Evolutionary conservation across 2,797 vertebrate species (phyloP).

Genomic region (Graptemys geographica): DNA sequence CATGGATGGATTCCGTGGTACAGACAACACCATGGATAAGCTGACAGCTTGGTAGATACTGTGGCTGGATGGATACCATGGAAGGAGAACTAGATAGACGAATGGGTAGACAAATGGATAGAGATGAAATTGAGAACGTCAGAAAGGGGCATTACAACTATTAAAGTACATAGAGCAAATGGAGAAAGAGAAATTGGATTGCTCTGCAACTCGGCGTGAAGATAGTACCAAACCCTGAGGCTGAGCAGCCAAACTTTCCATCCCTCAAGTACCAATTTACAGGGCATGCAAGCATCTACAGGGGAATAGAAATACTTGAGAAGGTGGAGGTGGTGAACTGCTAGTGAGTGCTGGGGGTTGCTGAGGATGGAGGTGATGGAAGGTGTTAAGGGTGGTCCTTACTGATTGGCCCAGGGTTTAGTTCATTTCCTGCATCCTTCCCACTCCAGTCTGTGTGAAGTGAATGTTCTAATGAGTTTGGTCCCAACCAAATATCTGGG

Average conservation of each 20-base stretch:
- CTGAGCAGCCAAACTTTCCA: not conserved
- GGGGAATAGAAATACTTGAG: not conserved
- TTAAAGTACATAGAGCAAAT: not conserved
- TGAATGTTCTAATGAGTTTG: not conserved
- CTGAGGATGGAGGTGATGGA: not conserved
- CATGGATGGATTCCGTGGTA: not conserved
- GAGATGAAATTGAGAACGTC: not conserved
- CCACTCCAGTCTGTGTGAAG: not conserved
- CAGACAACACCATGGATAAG: not conserved
- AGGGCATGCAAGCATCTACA: not conserved
- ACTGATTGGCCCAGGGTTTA: not conserved
- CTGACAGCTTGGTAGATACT: not conserved
- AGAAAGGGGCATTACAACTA: not conserved
- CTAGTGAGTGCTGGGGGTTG: not conserved
- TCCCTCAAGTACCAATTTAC: not conserved
- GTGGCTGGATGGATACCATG: not conserved
- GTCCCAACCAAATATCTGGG: not conserved
- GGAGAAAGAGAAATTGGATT: not conserved
- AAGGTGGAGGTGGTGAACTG: not conserved
- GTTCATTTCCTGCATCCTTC: not conserved
- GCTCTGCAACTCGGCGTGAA: not conserved
- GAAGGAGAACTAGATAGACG: not conserved
- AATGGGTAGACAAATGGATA: not conserved
- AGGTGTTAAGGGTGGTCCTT: not conserved
- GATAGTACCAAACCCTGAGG: slow-evolving; percentile 15